Conservation (phyloP, 2,888 invertebrate species). For the Meteorus cinctellus region DNA sequence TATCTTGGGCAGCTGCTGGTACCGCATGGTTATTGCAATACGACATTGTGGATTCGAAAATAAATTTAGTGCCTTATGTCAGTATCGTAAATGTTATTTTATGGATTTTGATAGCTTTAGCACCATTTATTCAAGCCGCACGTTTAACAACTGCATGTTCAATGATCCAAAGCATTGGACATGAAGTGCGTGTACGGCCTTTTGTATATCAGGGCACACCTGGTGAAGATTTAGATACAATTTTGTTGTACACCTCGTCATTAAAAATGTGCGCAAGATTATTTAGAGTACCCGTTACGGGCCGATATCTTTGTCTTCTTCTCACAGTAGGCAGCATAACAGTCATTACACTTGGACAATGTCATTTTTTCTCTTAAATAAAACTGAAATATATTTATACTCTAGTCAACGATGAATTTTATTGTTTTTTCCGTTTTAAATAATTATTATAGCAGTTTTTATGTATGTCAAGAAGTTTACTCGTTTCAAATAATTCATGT, state of each 20-base stretch:
- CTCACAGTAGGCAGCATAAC: slow-evolving; percentile 78
- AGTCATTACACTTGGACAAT: slow-evolving; percentile 83
- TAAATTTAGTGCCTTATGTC: slow-evolving; percentile 77
- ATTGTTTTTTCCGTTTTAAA: no score
- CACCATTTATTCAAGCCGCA: slow-evolving; percentile 86
- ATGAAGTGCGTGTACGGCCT: slow-evolving; percentile 85
- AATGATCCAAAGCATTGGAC: slow-evolving; percentile 83
- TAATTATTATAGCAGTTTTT: no score
- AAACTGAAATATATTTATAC: background rate
- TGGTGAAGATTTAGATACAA: slow-evolving; percentile 83
- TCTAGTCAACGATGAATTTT: background rate
- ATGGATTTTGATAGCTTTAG: slow-evolving; percentile 80
- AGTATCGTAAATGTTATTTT: slow-evolving; percentile 78
- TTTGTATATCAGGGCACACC: slow-evolving; percentile 87
- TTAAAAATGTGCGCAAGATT: slow-evolving; percentile 84
- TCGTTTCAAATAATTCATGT: background rate
- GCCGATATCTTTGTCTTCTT: slow-evolving; percentile 80
- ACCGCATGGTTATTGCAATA: slow-evolving; percentile 80
- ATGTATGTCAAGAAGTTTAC: no score
- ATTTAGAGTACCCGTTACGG: slow-evolving; percentile 83
- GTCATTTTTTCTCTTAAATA: slow-evolving; percentile 77
- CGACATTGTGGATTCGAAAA: slow-evolving; percentile 77
- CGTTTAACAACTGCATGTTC: slow-evolving; percentile 83
- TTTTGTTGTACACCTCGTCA: slow-evolving; percentile 85
- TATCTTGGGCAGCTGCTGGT: slow-evolving; percentile 83